A percentile compares a stretch with the other conserved stretches of the same genome.
Evolutionary conservation across 2,888 invertebrate species (phyloP).

Genomic region (Julus scandinavius): DNA sequence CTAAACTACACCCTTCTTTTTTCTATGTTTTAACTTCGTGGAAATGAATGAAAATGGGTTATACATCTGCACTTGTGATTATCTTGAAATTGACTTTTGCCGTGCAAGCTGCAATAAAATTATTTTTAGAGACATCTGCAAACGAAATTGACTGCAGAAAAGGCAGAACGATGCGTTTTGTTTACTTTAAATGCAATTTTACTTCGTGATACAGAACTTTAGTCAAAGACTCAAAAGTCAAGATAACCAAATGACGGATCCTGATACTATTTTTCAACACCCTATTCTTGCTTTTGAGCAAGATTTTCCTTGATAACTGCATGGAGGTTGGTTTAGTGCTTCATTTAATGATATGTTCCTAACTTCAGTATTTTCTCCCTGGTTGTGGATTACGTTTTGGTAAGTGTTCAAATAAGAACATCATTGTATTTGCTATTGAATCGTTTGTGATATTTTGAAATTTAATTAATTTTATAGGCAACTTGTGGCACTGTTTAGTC

Average conservation of each 20-base stretch:
- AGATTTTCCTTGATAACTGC: neutral
- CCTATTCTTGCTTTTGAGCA: neutral
- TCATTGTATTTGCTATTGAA: too few relatives aligned
- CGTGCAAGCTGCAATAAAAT: neutral
- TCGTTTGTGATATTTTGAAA: too few relatives aligned
- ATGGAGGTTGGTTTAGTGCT: neutral
- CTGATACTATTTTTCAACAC: too few relatives aligned
- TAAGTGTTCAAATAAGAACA: neutral
- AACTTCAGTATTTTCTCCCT: neutral
- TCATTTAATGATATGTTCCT: too few relatives aligned
- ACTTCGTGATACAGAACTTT: neutral
- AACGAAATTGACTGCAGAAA: neutral
- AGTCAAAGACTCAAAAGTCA: neutral
- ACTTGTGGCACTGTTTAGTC: too few relatives aligned
- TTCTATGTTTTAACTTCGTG: neutral
- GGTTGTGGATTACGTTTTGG: neutral
- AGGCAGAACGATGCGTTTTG: neutral
- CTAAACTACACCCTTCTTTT: too few relatives aligned
- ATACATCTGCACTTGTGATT: neutral
- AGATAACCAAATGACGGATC: too few relatives aligned
- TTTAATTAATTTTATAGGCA: too few relatives aligned
- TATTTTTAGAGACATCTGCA: conserved; percentile 4
- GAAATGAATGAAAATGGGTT: neutral
- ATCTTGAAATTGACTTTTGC: neutral
- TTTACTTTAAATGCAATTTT: neutral